A percentile compares a stretch with the other conserved stretches of the same genome.
Conservation (phyloP, 2,113 vertebrate genomes). For the Nyctibius bracteatus region DNA sequence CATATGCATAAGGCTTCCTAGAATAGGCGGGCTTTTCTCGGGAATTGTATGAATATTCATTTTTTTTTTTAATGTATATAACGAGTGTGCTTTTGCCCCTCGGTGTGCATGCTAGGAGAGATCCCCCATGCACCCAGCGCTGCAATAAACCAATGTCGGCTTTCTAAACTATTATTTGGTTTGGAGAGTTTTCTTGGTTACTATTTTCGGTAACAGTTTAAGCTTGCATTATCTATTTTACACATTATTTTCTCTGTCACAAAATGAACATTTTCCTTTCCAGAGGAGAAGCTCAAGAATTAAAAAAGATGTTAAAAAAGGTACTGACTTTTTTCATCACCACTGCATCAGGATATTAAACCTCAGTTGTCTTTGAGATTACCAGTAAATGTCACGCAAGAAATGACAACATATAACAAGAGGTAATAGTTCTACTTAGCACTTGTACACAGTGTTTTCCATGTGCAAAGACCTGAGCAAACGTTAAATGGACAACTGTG, state of each 20-base stretch:
- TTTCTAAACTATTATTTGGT: no score
- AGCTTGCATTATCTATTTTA: neutral
- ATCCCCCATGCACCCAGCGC: no score
- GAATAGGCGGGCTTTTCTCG: no score
- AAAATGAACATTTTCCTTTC: neutral
- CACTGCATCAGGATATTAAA: neutral
- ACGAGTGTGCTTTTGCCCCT: no score
- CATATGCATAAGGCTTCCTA: no score
- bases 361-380: neutral
- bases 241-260: neutral
- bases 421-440: neutral
- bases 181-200: no score
- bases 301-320: neutral
- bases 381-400: neutral
- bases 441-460: neutral
- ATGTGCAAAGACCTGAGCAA: conserved; percentile 1
- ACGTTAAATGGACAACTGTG: conserved; percentile 29
- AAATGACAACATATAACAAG: neutral
- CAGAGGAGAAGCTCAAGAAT: neutral
- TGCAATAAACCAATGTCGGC: no score
- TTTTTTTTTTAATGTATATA: no score
- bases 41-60: no score
- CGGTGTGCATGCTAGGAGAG: no score
- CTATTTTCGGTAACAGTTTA: no score
- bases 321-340: neutral